Evolutionary conservation across 2,888 invertebrate genomes (phyloP), one percentile per base, ranked within the genome.

Genomic region (Aspidiotus rigidus): DNA sequence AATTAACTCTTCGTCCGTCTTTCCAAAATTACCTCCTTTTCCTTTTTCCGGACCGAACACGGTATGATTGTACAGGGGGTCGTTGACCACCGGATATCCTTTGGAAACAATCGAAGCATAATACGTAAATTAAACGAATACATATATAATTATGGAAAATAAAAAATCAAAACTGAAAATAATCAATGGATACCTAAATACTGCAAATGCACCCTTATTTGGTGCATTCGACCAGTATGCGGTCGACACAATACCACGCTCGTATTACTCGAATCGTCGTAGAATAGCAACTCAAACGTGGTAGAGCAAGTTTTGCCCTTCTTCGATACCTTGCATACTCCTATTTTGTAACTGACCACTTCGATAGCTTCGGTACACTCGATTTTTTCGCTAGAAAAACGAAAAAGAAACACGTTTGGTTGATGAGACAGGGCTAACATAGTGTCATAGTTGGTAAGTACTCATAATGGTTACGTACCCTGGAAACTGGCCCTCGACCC

Each of bases 41-140:
- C 97, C 96, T 74, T 93, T 91, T 69, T 88, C 82, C 0, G 94
- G 94, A 0, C 99, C 99, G 79, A 98, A 99, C 0, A 93, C 94
- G 2, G 87, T 86, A 79, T 93, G 93, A 79, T 98, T 99, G 82
- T 99, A 99, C 2, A 99, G 81, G 0, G 94, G 93, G 79, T 99
- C 99, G 78, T 98, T 98, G 8, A 95, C 89, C 67, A 99, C 98
- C 13, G 99, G 99, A 80, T 89, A 93, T 56, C 98, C 94, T 91
- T 77, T 76, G 49, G 11, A 57, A 57, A 57, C 11, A 57, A 57
- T n/a, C 49, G 49, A 49, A 49, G 2, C 2, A 13, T 13, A 49
- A 49, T 13, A 49, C n/a, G 49, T 49, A 2, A n/a, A n/a, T 2
- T n/a, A 49, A 49, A 49, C 11, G 10, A 49, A 49, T 11, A 3